Evolutionary conservation across 1,140 invertebrate genomes (phyloP), one percentile per base, ranked within the genome.

Genomic region (Drosophila arawakana): DNA sequence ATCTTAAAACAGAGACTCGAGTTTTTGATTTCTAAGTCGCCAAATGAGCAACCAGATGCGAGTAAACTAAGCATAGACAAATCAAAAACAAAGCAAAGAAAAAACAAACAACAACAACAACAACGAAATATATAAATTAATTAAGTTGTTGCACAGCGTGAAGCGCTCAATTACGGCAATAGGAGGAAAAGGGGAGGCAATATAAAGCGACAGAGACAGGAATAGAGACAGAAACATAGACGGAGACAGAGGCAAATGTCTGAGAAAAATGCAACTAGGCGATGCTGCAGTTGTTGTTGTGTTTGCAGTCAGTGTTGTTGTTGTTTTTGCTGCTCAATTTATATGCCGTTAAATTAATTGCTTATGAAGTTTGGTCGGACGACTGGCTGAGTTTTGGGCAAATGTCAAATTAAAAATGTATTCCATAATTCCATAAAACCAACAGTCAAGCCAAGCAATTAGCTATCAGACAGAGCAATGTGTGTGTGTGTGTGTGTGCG

Each of bases 91-190:
- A 41, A 30, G 43, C 73, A 25, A 49, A 54, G 25, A 66, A 41
- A 34, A 41, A 30, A 59, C 65, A 59, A 66, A 60, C 34, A 74
- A 60, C 60, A 65, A 60, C 37, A 73, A 79, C 70, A 62, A 79
- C 74, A 55, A 8, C 35, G 39, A 76, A 69, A 63, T 79, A 83
- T 81, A 84, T 78, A 86, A 86, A 88, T 88, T 88, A 88, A 88
- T 88, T 88, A 88, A 88, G 84, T 88, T 88, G 84, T 88, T 89
- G 84, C 84, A 89, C 84, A 88, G 84, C 84, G 84, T 88, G 84
- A 88, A 88, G 84, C 84, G 84, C 79, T 76, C 82, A 85, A 86
- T 85, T 86, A 85, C 76, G 66, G 62, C 77, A 41, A 55, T 35
- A 46, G 54, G 59, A 44, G 15, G 55, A n/a, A 35, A 21, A 18